Evolutionary conservation across 2,797 vertebrate genomes (phyloP), one percentile per base, ranked within the genome.

Genomic region (Alosa sapidissima): DNA sequence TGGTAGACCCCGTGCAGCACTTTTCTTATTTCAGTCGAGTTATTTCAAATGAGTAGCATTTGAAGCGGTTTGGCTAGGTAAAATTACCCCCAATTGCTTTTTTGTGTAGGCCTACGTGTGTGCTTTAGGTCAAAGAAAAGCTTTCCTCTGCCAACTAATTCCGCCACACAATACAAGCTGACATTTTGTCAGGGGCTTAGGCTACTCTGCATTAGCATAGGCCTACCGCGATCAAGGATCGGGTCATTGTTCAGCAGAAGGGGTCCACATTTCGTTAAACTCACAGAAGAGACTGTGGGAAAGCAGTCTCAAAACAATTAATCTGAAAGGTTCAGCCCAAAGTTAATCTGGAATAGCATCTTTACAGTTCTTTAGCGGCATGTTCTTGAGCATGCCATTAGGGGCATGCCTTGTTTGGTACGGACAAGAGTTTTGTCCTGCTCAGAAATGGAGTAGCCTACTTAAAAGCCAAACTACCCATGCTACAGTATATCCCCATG

Each of bases 151-250:
- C 10, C 60, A n/a, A 81, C 84, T 78, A 68, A 89, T 87, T 83
- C 82, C 81, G 48, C 81, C 47, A 13, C 88, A 85, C n/a, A 83
- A n/a, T 82, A 68, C 85, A 88, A 86, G 84, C 83, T 85, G 85
- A 89, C 84, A 88, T 88, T 88, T 83, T 86, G 51, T 54, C 83
- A 84, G 81, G n/a, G 54, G 89, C 86, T 83, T 85, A n/a, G n/a
- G n/a, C n/a, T n/a, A 81, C 36, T 88, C 89, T 47, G 84, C 84
- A 89, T 92, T 82, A 87, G 88, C 83, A 88, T 83, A 28, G 28
- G 28, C 28, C 28, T 28, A 82, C 48, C 75, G 83, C 49, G 58
- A 89, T 82, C 49, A 89, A 91, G 89, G 88, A 85, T 87, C 33
- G 85, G 83, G 81, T 85, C 88, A 82, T 86, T 81, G 81, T 83